Evolutionary conservation across 2,113 vertebrate species (phyloP), one percentile per base, ranked within the genome.

Genomic region (Macquaria australasica): DNA sequence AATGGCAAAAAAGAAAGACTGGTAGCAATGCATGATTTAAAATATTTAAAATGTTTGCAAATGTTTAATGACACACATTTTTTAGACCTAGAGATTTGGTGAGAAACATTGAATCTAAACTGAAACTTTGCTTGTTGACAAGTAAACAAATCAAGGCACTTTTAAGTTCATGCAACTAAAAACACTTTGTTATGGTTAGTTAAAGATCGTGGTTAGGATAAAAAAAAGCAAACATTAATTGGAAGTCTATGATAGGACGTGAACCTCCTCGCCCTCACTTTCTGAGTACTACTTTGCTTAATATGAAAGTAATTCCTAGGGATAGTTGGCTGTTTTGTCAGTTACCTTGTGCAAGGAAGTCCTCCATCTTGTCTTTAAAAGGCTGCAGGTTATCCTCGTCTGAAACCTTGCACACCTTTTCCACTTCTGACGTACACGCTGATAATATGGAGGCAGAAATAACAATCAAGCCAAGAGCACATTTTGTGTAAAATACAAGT

Each of bases 331-430:
- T 43, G 25, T 69, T 48, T 58, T 21, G 11, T 77, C 0, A 84
- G 89, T 96, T 96, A 99, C 98, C 98, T 97, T 97, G 95, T 93
- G 88, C 90, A 50, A 98, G 95, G 91, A 99, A 99, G 28, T 94
- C 95, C 12, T 98, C 97, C 98, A 99, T 99, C 89, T 96, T 97
- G 82, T 96, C 96, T 95, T 98, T 99, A 93, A 99, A 99, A 83
- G 98, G 98, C 83, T 99, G 97, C 74, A 99, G 94, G 89, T 98
- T 96, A n/a, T 98, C 97, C 70, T 97, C 95, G 28, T 97, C 95
- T 20, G 97, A 98, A 66, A 97, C 95, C 67, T 96, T 95, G 90
- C 97, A 99, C 63, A 99, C 98, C 88, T 97, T 98, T 59, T 97
- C 97, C 0, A 97, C 97, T 93, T 99, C 97, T 71, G 95, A 95